Conservation (phyloP, 2,888 invertebrate genomes). For the Cryptocheilus praepositus region DNA sequence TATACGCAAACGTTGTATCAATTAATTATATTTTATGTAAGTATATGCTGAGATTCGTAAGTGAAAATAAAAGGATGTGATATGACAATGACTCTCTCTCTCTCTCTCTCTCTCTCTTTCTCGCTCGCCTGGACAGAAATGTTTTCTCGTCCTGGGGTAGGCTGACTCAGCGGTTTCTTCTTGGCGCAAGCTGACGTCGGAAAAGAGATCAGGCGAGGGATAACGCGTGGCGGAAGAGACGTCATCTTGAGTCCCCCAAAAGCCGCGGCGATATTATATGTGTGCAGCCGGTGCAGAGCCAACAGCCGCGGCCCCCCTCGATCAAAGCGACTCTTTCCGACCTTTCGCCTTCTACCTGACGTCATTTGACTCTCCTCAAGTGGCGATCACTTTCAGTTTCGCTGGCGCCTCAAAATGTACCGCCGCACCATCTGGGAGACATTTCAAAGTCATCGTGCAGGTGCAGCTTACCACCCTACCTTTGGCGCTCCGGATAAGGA, state of each 20-base stretch:
- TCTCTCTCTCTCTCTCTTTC: no score
- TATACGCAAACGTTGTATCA: conserved; percentile 42
- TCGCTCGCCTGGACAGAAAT: no score
- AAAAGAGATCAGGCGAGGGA: conserved; percentile 9
- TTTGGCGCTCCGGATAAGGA: no score
- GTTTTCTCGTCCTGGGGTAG: conserved; percentile 2
- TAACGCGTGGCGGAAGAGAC: conserved; percentile 12
- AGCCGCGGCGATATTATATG: conserved; percentile 4
- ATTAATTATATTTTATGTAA: conserved; percentile 57
- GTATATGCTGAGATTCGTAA: conserved; percentile 38
- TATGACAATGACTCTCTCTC: conserved; percentile 18
- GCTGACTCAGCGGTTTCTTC: conserved; percentile 43
- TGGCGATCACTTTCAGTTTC: no score
- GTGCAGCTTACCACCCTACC: no score
- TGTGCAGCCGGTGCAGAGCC: conserved; percentile 15
- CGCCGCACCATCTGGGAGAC: no score
- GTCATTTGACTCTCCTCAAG: no score
- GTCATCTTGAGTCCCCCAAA: conserved; percentile 33
- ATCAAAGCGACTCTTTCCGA: no score
- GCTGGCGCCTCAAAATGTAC: no score
- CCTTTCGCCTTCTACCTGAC: no score
- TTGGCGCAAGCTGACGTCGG: conserved; percentile 59
- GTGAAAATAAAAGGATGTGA: conserved; percentile 45
- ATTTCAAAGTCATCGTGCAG: no score
- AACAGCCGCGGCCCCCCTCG: conserved; percentile 23